phyloP scores from a whole-genome alignment of 2,113 vertebrate genomes.

The Antennarius striatus region DNA sequence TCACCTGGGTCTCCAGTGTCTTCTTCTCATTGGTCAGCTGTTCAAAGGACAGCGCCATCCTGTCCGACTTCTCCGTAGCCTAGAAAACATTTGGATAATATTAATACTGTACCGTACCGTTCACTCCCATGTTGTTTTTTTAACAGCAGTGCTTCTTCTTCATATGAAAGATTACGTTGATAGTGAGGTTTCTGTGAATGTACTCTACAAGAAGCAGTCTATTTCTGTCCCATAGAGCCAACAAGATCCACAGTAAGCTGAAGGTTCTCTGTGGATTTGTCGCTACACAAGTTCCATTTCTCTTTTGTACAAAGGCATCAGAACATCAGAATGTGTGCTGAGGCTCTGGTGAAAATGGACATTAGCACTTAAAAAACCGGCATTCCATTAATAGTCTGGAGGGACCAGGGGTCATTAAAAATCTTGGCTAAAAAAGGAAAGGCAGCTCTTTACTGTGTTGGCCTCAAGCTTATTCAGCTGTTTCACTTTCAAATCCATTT shows the following conservation, averaged over 20 bases:
- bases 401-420: slow-evolving; percentile 5
- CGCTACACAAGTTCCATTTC: too few species aligned
- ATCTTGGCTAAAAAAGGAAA: slow-evolving; percentile 29
- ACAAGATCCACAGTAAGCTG: too few species aligned
- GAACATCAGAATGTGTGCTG: background rate
- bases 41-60: slow-evolving; percentile 27
- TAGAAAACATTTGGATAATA: slow-evolving; percentile 14
- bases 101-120: background rate
- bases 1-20: slow-evolving; percentile 70
- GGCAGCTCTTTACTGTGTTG: background rate
- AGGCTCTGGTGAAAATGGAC: background rate
- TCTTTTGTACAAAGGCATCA: background rate
- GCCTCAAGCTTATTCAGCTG: slow-evolving; percentile 10
- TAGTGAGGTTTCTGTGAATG: too few species aligned
- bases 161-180: too few species aligned
- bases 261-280: too few species aligned
- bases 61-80: slow-evolving; percentile 45
- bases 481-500: slow-evolving; percentile 12
- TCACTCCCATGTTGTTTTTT: too few species aligned
- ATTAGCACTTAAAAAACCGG: background rate
- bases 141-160: too few species aligned
- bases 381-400: slow-evolving; percentile 7
- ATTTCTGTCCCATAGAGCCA: too few species aligned
- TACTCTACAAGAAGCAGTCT: too few species aligned
- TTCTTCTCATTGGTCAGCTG: slow-evolving; percentile 61